Evolutionary conservation across 2,797 vertebrate species (phyloP), one percentile per base, ranked within the genome.

Genomic region (Clarias fuscus): DNA sequence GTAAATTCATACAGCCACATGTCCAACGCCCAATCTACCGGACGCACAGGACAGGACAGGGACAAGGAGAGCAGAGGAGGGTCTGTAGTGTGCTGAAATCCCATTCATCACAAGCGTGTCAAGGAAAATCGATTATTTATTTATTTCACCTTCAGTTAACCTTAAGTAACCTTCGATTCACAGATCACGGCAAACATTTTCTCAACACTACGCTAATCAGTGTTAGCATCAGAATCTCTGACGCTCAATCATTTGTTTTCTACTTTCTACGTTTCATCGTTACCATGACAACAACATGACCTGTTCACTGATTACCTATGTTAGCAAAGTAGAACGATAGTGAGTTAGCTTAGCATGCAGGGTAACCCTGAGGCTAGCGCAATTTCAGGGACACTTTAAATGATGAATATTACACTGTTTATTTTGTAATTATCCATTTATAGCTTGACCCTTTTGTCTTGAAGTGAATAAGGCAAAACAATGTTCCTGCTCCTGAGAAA

Each of bases 61-160:
- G 85, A 64, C 73, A 86, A 80, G 90, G 89, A 93, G 90, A 91
- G 91, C 90, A 91, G 90, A 92, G 87, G 92, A 93, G 93, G 94
- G 94, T 94, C 93, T 93, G 93, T 93, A 93, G 24, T 83, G 67
- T 93, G 93, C 88, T 89, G 88, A 92, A 92, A 59, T 11, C 24
- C 24, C 73, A 27, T 27, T 27, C 18, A 53, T 73, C 22, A 53
- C 11, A n/a, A 73, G 70, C 0, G 64, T 30, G n/a, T 67, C 14
- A 1, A 33, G 37, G 67, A 72, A 43, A 72, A 24, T 24, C 11
- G 0, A 22, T 40, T 3, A 53, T 14, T 27, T 48, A 24, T 27
- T n/a, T 75, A 53, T 13, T 72, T 43, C 70, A 43, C 17, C 33
- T 72, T 72, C 33, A 14, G 7, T 72, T 11, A 22, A 27, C 7